A percentile compares a stretch with the other conserved stretches of the same genome.
Conservation (phyloP, 2,797 vertebrate genomes). For the Sandelia bainsii region DNA sequence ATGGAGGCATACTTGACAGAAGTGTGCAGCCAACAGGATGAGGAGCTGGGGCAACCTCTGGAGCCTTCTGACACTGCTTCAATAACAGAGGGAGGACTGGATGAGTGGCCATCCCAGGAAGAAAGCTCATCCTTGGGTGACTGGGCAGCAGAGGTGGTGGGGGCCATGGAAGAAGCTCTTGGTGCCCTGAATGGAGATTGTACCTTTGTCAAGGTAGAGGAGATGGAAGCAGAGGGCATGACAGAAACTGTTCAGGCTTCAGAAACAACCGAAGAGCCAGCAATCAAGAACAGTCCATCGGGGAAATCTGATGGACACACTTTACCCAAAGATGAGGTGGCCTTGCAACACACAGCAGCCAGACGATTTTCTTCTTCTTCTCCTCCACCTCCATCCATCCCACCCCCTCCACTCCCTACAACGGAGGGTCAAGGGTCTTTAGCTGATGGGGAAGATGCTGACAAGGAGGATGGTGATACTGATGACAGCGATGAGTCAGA, state of each 20-base stretch:
- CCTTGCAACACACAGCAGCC: constrained; percentile 59
- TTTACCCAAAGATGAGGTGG: constrained; percentile 75
- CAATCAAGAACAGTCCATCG: constrained; percentile 5
- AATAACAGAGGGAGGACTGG: constrained; percentile 56
- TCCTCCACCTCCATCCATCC: constrained; percentile 55
- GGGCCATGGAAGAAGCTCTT: constrained; percentile 75
- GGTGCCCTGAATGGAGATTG: constrained; percentile 71
- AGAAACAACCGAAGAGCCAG: constrained; percentile 27
- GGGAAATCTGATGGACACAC: constrained; percentile 36
- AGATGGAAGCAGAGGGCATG: constrained; percentile 35
- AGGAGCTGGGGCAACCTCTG: constrained; percentile 56
- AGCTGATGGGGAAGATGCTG: constrained; percentile 78
- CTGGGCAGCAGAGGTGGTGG: constrained; percentile 78
- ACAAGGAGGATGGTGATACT: constrained; percentile 89
- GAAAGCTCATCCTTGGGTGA: constrained; percentile 72
- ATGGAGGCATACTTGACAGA: constrained; percentile 43
- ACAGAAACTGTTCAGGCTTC: constrained; percentile 22
- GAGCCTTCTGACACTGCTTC: constrained; percentile 50
- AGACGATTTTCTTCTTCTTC: constrained; percentile 72
- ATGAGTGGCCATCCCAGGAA: constrained; percentile 73
- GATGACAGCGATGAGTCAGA: constrained; percentile 96
- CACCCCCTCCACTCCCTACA: constrained; percentile 47
- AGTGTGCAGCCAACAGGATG: constrained; percentile 56
- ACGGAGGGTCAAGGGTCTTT: constrained; percentile 58
- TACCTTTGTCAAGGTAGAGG: constrained; percentile 27